Evolutionary conservation across 2,888 invertebrate genomes (phyloP).

Genomic region (Alloplasta piceator): DNA sequence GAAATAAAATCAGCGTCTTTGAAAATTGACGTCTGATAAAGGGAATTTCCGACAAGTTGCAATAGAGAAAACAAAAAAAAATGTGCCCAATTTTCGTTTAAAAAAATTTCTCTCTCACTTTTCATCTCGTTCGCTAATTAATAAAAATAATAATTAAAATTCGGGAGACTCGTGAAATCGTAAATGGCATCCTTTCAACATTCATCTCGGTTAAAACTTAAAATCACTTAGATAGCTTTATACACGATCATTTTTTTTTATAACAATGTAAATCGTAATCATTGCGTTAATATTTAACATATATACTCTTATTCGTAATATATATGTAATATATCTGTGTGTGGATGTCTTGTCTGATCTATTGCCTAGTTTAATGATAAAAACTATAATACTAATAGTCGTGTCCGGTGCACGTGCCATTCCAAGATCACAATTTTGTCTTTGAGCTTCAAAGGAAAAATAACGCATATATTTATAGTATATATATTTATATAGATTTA

Average conservation of each 20-base stretch:
- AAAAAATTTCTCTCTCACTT: constrained; percentile 17
- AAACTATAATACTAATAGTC: constrained; percentile 82
- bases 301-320: constrained; percentile 81
- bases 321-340: constrained; percentile 76
- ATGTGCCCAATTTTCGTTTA: constrained; percentile 33
- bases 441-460: constrained; percentile 23
- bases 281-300: constrained; percentile 83
- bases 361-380: constrained; percentile 80
- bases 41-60: constrained; percentile 24
- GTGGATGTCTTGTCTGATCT: constrained; percentile 79
- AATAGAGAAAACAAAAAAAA: constrained; percentile 28
- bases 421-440: constrained; percentile 57
- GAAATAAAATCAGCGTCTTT: constrained; percentile 64
- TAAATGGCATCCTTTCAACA: constrained; percentile 81
- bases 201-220: constrained; percentile 81
- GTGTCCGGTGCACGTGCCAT: constrained; percentile 74
- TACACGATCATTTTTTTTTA: constrained; percentile 80
- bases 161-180: constrained; percentile 74
- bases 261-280: constrained; percentile 83
- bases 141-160: constrained; percentile 70
- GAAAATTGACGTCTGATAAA: constrained; percentile 39
- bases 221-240: constrained; percentile 83
- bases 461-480: constrained; percentile 19
- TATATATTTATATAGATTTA: neutral
- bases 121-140: constrained; percentile 63